Base-by-base conservation (phyloP, 2,888 invertebrate genomes). In the Rotaria sp. region DNA sequence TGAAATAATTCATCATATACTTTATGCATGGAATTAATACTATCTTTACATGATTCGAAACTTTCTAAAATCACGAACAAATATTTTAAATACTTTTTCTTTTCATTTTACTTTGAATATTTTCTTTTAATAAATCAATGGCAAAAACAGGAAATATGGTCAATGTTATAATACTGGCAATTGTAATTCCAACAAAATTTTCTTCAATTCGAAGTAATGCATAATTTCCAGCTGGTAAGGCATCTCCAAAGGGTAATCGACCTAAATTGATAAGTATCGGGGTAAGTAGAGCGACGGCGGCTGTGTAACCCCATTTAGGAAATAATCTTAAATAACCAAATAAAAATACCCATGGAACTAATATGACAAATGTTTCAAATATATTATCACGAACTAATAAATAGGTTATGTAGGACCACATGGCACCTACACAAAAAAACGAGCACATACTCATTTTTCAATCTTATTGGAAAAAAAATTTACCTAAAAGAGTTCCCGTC, bases 41-140 rank as follows among this genome's bases (percentile, higher is more conserved):
- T 38, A 38, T 74, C 74, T 74, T 1, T 15, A 74, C 38, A 74
- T 38, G 74, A 74, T 11, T 74, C n/a, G 38, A 74, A 38, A 74
- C 74, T 74, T 38, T 74, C 74, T 74, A 74, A 74, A 74, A n/a
- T n/a, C n/a, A n/a, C n/a, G n/a, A n/a, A n/a, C n/a, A n/a, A n/a
- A n/a, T n/a, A n/a, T n/a, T n/a, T n/a, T n/a, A n/a, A 41, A 41
- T 41, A 5, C 5, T 55, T 55, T 5, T 55, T 3, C 11, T 55
- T 55, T 55, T 55, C 41, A 5, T 24, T 38, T 74, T 74, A 74
- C 74, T 74, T 74, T 74, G 74, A 74, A 74, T 74, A 74, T 74
- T 74, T 74, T 74, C 74, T 74, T 74, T 74, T 74, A 74, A 74
- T 74, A 74, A 74, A 74, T 74, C 74, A 38, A 74, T 74, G 1